Evolutionary conservation across 2,113 vertebrate genomes (phyloP), one percentile per base, ranked within the genome.

Genomic region (Nematolebias whitei): DNA sequence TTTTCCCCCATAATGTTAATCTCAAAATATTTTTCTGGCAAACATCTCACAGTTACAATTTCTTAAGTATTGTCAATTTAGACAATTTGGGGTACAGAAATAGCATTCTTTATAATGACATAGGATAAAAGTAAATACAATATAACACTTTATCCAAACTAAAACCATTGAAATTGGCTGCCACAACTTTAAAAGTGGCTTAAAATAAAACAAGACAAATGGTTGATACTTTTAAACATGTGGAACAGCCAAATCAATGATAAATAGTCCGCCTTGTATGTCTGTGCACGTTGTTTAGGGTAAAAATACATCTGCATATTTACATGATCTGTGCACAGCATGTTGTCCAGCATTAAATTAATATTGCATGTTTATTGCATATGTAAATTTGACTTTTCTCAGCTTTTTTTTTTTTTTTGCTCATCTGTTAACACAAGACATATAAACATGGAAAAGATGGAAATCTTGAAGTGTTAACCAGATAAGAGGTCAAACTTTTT

Each of bases 331-430:
- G 80, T 83, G 76, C 85, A 83, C 81, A 71, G 75, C 44, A 70
- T 73, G 53, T 81, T 82, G 53, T 83, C 79, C 89, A 89, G 74
- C 82, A 85, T 87, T 44, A 69, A 80, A 77, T 63, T 68, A 86
- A 87, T 85, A 85, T 86, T 89, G 82, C 78, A 85, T 82, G 72
- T 85, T 88, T 84, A 84, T 92, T 92, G 90, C 89, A 92, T 92
- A 88, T 77, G 82, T 83, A 53, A 83, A 78, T 75, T 65, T 80
- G 47, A 59, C 24, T 53, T 51, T 74, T 69, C 68, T 55, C 68
- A 66, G 5, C 10, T 10, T 35, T 10, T 35, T 35, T 35, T 35
- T 10, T 35, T 10, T 80, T 84, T 74, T 84, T 71, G 67, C 75
- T 78, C 45, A 39, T 59, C 24, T 24, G 73, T 19, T 49, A 26